A percentile compares a stretch with the other conserved stretches of the same genome.
Evolutionary conservation across 2,113 vertebrate species (phyloP).

Genomic region (Petromus typicus): DNA sequence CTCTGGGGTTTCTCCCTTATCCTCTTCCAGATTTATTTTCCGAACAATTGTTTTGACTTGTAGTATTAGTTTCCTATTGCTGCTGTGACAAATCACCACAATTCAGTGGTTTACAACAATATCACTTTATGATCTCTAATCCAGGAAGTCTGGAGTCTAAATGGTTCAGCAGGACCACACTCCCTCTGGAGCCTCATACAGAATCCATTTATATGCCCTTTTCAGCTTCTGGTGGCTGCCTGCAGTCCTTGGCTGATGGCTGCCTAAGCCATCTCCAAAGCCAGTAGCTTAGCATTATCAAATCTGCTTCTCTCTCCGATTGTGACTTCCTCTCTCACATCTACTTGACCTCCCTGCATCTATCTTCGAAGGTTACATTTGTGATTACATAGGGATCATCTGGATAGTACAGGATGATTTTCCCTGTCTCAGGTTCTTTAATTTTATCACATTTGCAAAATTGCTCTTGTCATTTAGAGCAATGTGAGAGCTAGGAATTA

Average conservation of each 20-base stretch:
- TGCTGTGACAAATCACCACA: neutral
- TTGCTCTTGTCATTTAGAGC: neutral
- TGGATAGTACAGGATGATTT: neutral
- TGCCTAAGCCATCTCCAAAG: neutral
- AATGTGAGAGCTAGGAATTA: neutral
- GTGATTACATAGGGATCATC: neutral
- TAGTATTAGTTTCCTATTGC: neutral
- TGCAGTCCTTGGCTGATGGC: neutral
- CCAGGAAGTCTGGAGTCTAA: neutral
- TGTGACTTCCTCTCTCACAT: neutral
- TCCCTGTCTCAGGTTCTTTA: neutral
- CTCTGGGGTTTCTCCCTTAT: neutral
- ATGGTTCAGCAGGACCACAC: neutral
- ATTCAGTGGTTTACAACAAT: neutral
- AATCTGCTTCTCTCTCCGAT: neutral
- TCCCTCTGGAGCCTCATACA: neutral
- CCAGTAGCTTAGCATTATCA: neutral
- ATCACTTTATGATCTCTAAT: neutral
- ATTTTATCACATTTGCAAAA: neutral
- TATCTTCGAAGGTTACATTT: neutral
- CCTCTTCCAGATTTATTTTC: constrained; percentile 5
- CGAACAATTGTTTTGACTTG: neutral
- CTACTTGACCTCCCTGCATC: neutral
- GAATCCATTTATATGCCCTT: neutral
- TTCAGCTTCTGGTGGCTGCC: neutral